Conservation (phyloP, 2,797 vertebrate genomes). For the Helostoma temminkii region DNA sequence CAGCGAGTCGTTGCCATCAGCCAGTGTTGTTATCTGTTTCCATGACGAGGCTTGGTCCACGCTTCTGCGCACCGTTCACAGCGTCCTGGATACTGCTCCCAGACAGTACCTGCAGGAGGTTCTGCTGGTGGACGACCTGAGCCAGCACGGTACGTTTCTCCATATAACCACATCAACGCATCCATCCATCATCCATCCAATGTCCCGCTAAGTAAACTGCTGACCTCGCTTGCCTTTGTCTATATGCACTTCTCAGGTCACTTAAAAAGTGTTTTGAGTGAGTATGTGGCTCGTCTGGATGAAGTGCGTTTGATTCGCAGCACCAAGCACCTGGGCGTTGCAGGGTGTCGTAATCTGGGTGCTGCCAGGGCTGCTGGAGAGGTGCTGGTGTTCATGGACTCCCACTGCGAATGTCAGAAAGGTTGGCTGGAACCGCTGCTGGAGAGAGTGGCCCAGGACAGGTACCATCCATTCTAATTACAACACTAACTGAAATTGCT, state of each 20-base stretch:
- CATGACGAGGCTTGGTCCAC: slow-evolving; percentile 89
- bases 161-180: no score
- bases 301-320: slow-evolving; percentile 90
- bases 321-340: slow-evolving; percentile 86
- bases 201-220: neutral
- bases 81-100: slow-evolving; percentile 86
- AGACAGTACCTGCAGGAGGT: slow-evolving; percentile 85
- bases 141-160: slow-evolving; percentile 83
- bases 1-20: slow-evolving; percentile 82
- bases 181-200: slow-evolving; percentile 4
- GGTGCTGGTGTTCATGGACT: slow-evolving; percentile 91
- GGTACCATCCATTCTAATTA: slow-evolving; percentile 68
- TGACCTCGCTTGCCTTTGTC: neutral
- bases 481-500: neutral
- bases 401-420: slow-evolving; percentile 89
- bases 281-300: slow-evolving; percentile 86
- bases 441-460: slow-evolving; percentile 87
- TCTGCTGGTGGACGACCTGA: slow-evolving; percentile 90
- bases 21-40: slow-evolving; percentile 90
- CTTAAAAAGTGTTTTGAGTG: slow-evolving; percentile 87
- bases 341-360: slow-evolving; percentile 87
- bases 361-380: slow-evolving; percentile 87
- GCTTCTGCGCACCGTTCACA: slow-evolving; percentile 90
- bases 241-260: slow-evolving; percentile 74
- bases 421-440: slow-evolving; percentile 92